Conservation (phyloP, 1,140 invertebrate species). For the Pogonus chalceus region DNA sequence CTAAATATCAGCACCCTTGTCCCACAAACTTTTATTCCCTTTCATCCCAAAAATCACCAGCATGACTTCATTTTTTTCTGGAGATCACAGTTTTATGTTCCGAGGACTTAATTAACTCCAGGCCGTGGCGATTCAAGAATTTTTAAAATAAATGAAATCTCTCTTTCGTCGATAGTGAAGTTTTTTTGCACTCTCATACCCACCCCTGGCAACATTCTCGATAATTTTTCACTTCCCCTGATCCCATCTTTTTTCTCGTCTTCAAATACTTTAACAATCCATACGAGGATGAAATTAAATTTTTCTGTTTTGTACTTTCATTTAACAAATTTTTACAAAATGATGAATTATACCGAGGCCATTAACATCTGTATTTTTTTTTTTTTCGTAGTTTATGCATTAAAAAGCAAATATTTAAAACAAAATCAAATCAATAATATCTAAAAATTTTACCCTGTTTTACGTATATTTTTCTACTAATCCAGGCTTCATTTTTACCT, state of each 20-base stretch:
- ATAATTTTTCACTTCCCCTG: too few species aligned
- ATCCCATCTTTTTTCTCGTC: not conserved
- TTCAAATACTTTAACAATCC: not conserved
- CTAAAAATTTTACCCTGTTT: too few species aligned
- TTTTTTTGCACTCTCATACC: not conserved
- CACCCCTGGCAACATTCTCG: not conserved
- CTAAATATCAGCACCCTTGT: too few species aligned
- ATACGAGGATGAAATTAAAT: not conserved
- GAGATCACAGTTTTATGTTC: conserved; percentile 24
- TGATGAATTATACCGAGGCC: too few species aligned
- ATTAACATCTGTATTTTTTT: too few species aligned
- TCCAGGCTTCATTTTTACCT: too few species aligned
- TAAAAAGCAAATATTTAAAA: too few species aligned
- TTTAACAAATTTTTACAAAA: not conserved
- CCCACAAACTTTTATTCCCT: too few species aligned
- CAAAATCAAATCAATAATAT: too few species aligned
- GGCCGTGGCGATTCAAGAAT: conserved; percentile 25
- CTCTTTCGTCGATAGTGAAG: conserved; percentile 5
- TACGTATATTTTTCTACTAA: too few species aligned
- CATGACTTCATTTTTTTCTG: conserved; percentile 25
- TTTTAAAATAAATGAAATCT: conserved; percentile 27
- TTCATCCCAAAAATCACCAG: not conserved
- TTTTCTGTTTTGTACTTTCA: too few species aligned
- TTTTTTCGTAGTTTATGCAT: too few species aligned
- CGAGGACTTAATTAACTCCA: conserved; percentile 31